Percentiles rank a stretch among this genome's conserved stretches.
These are phyloP conservation scores for Pionites leucogaster DNA, from an alignment of 2,113 vertebrate genomes.

Conservation along the genomic window DNA sequence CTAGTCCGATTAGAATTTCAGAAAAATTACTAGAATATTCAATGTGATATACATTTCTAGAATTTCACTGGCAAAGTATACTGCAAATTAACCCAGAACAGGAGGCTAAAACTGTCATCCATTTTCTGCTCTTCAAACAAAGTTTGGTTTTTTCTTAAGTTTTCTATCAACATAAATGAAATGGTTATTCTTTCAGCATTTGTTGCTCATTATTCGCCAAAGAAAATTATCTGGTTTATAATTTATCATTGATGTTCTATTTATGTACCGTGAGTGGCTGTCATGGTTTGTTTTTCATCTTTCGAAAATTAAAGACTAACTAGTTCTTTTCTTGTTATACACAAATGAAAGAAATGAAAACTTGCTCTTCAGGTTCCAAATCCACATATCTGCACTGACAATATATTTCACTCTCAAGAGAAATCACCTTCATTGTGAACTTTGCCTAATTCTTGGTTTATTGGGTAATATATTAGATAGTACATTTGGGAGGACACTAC, in stretches of 20 bases:
- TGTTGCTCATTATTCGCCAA: constrained; percentile 66
- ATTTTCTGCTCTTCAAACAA: constrained; percentile 11
- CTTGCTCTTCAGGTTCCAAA: constrained; percentile 26
- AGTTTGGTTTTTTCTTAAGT: constrained; percentile 10
- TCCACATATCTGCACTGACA: not conserved
- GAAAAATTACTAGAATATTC: not conserved
- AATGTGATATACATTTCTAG: not conserved
- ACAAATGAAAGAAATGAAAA: constrained; percentile 32
- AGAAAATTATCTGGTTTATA: constrained; percentile 68
- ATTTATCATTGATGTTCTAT: constrained; percentile 63
- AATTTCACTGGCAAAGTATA: not conserved
- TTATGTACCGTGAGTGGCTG: constrained; percentile 25
- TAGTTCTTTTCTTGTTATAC: constrained; percentile 44
- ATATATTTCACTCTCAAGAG: not conserved
- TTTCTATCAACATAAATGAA: constrained; percentile 56
- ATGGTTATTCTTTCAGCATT: constrained; percentile 62
- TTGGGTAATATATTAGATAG: not conserved
- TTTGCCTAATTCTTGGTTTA: not conserved
- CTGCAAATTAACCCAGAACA: not conserved
- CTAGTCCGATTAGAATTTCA: not conserved
- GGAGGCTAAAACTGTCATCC: not conserved
- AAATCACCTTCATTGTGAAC: not conserved
- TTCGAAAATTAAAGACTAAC: constrained; percentile 68
- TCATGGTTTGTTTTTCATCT: constrained; percentile 57
- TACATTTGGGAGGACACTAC: not conserved